These are phyloP conservation scores for Synanceia verrucosa DNA, from an alignment of 2,797 vertebrate species.

Conservation along the genomic window DNA sequence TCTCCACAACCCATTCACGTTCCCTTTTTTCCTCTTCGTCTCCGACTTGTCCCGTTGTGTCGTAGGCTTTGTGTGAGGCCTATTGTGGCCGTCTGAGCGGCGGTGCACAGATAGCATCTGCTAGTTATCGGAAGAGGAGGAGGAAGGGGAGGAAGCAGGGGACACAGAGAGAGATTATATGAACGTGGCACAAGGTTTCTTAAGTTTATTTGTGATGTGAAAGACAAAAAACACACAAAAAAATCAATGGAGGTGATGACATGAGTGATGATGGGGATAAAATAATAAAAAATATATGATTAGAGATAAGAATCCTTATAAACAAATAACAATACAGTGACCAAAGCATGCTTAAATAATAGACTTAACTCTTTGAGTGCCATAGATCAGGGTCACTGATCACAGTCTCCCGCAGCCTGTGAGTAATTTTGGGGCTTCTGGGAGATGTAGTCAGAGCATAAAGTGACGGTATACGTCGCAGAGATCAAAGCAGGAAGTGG, in stretches of 20 bases:
- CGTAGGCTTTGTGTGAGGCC: slow-evolving; percentile 71
- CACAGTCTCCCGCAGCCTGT: too few species aligned
- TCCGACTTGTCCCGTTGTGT: slow-evolving; percentile 63
- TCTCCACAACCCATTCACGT: slow-evolving; percentile 61
- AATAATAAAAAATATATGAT: not conserved
- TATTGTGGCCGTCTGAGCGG: slow-evolving; percentile 65
- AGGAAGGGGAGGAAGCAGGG: slow-evolving; percentile 14
- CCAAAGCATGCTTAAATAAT: slow-evolving; percentile 5
- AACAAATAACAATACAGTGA: slow-evolving; percentile 11
- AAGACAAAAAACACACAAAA: slow-evolving; percentile 37
- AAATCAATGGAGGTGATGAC: slow-evolving; percentile 20
- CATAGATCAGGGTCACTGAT: too few species aligned
- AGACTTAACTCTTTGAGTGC: not conserved
- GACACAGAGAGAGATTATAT: slow-evolving; percentile 42
- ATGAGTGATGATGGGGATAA: not conserved
- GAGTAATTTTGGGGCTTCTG: too few species aligned
- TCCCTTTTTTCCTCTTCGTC: slow-evolving; percentile 50
- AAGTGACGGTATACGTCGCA: too few species aligned
- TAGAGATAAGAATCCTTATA: not conserved
- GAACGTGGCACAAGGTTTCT: slow-evolving; percentile 46
- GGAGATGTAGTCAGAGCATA: too few species aligned
- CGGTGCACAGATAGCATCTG: slow-evolving; percentile 71
- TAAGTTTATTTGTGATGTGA: slow-evolving; percentile 44
- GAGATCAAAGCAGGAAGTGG: too few species aligned
- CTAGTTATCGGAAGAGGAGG: slow-evolving; percentile 55